A percentile compares a stretch with the other conserved stretches of the same genome.
phyloP scores from a whole-genome alignment of 2,113 vertebrate species.

The Prinia subflava region DNA sequence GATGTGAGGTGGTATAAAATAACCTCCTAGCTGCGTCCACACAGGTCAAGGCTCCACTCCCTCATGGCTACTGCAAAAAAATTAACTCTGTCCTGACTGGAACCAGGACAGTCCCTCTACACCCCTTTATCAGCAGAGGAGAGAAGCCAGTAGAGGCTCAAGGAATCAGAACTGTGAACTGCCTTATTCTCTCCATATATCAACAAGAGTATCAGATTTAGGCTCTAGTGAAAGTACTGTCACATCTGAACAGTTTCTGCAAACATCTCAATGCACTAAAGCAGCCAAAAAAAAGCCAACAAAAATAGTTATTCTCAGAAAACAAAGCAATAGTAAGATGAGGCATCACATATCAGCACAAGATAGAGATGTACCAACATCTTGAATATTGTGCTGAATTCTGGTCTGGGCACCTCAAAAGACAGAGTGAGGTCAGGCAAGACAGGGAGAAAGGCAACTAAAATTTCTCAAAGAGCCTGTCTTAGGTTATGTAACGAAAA shows the following conservation, averaged over 20 bases:
- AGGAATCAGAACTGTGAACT: background rate
- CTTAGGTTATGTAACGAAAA: too few species aligned
- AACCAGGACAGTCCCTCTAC: background rate
- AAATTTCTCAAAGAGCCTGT: background rate
- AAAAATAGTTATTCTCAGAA: background rate
- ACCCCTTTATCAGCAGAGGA: background rate
- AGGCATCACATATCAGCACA: background rate
- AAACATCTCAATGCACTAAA: background rate
- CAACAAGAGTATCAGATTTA: background rate
- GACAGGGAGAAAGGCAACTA: background rate
- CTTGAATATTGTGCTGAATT: background rate
- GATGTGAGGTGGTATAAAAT: background rate
- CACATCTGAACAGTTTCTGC: background rate
- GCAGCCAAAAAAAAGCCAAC: background rate
- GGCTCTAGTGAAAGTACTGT: background rate
- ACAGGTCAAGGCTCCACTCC: background rate
- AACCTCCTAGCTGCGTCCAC: background rate
- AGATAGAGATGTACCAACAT: background rate
- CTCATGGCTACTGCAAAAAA: background rate
- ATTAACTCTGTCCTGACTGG: background rate
- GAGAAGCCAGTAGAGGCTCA: background rate
- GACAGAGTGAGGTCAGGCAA: background rate
- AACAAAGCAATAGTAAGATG: background rate
- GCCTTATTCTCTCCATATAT: background rate
- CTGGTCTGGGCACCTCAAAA: background rate